A percentile compares a stretch with the other conserved stretches of the same genome.
These are phyloP conservation scores for Myotis vivesi DNA, from an alignment of 2,797 vertebrate genomes.

Conservation along the genomic window DNA sequence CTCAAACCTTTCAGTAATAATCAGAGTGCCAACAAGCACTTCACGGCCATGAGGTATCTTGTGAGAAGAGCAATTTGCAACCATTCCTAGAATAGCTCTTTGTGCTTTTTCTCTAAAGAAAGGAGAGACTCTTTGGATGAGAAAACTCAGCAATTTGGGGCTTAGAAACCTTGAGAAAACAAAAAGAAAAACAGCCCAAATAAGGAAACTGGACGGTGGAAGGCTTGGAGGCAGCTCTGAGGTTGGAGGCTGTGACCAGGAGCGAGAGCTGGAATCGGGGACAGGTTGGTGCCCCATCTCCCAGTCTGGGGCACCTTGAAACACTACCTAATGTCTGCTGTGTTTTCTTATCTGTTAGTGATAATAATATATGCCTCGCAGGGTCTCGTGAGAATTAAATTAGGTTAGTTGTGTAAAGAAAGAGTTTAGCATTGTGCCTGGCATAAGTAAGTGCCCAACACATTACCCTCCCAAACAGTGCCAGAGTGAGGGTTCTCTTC, in stretches of 20 bases:
- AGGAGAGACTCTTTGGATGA: neutral
- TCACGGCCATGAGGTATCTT: neutral
- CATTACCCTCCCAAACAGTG: neutral
- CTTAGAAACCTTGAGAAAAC: slow-evolving; percentile 1
- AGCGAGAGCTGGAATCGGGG: neutral
- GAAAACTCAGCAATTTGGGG: neutral
- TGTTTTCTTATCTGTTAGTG: neutral
- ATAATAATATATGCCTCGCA: neutral
- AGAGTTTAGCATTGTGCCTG: neutral
- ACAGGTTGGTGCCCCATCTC: neutral
- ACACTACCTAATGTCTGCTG: neutral
- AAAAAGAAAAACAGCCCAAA: neutral
- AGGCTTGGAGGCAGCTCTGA: neutral
- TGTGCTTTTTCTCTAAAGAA: slow-evolving; percentile 25
- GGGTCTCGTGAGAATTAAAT: neutral
- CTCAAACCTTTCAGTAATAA: slow-evolving; percentile 4
- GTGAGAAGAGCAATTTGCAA: neutral
- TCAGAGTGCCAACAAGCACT: neutral
- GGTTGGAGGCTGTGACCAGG: neutral
- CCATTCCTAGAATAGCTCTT: neutral
- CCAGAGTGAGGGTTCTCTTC: neutral
- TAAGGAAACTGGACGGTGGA: neutral
- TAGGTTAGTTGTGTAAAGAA: neutral
- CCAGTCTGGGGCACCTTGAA: neutral
- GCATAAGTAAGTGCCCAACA: fast-evolving